Evolutionary conservation across 92 coral and sea anemone genomes (phyloP).

Genomic region (Epizoanthus rinbou): DNA sequence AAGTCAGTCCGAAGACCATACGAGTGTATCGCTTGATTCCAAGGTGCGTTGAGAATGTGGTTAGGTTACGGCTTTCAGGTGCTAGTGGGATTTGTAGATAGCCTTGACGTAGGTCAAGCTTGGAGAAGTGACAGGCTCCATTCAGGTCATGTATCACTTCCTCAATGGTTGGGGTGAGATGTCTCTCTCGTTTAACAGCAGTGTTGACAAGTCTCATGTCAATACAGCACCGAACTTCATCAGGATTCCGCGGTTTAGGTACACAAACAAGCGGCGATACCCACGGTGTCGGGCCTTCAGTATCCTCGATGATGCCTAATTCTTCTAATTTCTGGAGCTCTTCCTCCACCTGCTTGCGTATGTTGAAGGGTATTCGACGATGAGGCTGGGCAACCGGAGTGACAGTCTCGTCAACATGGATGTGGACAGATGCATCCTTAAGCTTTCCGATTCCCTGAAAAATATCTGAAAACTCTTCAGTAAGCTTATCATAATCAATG

Average conservation of each 20-base stretch:
- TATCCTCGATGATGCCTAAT: slow-evolving; percentile 57
- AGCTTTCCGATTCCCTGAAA: slow-evolving; percentile 64
- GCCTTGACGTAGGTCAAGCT: slow-evolving; percentile 60
- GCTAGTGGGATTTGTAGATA: slow-evolving; percentile 66
- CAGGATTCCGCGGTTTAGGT: slow-evolving; percentile 55
- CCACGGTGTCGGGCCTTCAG: slow-evolving; percentile 67
- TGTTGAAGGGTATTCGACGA: slow-evolving; percentile 58
- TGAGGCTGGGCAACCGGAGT: slow-evolving; percentile 56
- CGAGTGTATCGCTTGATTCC: slow-evolving; percentile 64
- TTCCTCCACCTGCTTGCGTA: slow-evolving; percentile 50
- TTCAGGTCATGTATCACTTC: slow-evolving; percentile 49
- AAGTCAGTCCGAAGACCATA: slow-evolving; percentile 47
- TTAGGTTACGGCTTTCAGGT: slow-evolving; percentile 56
- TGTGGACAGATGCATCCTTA: slow-evolving; percentile 42
- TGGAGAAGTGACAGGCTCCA: slow-evolving; percentile 60
- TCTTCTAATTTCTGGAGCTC: slow-evolving; percentile 53
- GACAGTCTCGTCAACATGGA: slow-evolving; percentile 59
- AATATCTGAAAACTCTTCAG: slow-evolving; percentile 45
- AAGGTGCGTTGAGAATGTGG: slow-evolving; percentile 60
- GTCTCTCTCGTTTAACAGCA: slow-evolving; percentile 55
- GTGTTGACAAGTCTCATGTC: slow-evolving; percentile 45
- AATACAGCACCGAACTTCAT: slow-evolving; percentile 47
- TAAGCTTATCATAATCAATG: slow-evolving; percentile 27
- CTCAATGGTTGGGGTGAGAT: slow-evolving; percentile 61
- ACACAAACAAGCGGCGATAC: slow-evolving; percentile 62